A percentile compares a stretch with the other conserved stretches of the same genome.
Evolutionary conservation across 1,140 invertebrate genomes (phyloP).

Genomic region (Palaemon carinicauda): DNA sequence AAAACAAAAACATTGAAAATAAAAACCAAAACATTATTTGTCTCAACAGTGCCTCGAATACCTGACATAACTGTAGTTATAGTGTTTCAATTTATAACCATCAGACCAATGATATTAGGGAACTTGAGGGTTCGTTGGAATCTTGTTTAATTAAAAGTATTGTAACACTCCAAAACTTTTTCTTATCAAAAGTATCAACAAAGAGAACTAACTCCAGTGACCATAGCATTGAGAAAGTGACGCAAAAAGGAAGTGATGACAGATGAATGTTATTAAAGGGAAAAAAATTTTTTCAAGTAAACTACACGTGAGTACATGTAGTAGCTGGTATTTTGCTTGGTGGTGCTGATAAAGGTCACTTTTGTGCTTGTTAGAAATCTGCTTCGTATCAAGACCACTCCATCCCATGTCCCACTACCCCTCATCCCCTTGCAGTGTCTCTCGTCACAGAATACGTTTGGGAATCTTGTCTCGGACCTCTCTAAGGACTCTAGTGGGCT

Average conservation of each 20-base stretch:
- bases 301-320: conserved; percentile 1
- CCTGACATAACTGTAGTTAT: conserved; percentile 54
- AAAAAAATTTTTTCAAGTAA: conserved; percentile 3
- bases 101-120: conserved; percentile 30
- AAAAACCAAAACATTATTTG: conserved; percentile 45
- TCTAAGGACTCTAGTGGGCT: conserved; percentile 23
- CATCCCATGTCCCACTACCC: conserved; percentile 24
- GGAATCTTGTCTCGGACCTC: background rate
- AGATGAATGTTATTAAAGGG: conserved; percentile 26
- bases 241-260: conserved; percentile 7
- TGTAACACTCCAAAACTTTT: conserved; percentile 32
- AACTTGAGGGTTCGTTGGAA: conserved; percentile 47
- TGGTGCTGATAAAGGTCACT: conserved; percentile 48
- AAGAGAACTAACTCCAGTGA: conserved; percentile 46
- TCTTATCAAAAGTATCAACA: conserved; percentile 23
- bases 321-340: conserved; percentile 26
- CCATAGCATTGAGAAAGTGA: conserved; percentile 27
- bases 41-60: conserved; percentile 54
- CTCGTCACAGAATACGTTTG: conserved; percentile 9
- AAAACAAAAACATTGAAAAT: conserved; percentile 33
- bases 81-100: conserved; percentile 48
- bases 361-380: conserved; percentile 46
- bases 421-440: conserved; percentile 20
- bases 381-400: conserved; percentile 47
- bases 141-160: conserved; percentile 40